Percentiles rank a stretch among this genome's conserved stretches.
Conservation (phyloP, 2,797 vertebrate species). For the Percopsis omiscomaycus region DNA sequence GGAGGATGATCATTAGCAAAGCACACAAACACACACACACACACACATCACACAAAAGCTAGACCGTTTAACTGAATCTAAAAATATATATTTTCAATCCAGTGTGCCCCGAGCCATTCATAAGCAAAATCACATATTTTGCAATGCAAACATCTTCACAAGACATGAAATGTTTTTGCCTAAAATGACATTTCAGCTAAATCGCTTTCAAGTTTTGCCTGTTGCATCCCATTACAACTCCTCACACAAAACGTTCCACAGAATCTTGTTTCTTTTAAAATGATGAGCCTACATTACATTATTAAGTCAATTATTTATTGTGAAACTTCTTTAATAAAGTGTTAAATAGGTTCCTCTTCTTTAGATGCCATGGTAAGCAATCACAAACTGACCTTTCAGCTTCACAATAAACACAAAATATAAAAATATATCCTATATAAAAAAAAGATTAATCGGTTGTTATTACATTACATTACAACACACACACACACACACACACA, state of each 20-base stretch:
- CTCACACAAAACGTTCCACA: neutral
- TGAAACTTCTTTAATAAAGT: no score
- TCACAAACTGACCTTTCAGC: no score
- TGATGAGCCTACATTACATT: neutral
- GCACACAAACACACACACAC: conserved; percentile 32
- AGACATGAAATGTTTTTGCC: neutral
- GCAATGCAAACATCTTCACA: conserved; percentile 50
- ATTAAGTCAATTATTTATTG: no score
- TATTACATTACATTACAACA: neutral
- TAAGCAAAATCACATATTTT: conserved; percentile 49
- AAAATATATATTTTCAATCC: conserved; percentile 56
- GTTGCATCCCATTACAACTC: neutral
- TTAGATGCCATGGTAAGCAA: no score
- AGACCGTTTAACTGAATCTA: conserved; percentile 61
- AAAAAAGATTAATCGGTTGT: neutral
- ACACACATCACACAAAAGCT: neutral
- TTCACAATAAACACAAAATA: no score
- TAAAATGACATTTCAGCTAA: no score
- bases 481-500: conserved; percentile 12
- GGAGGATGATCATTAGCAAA: conserved; percentile 54
- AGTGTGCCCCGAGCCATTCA: conserved; percentile 45
- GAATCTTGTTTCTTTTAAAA: neutral
- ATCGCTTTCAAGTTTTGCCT: no score
- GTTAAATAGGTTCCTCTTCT: no score
- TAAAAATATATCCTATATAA: no score